Conservation (phyloP, 2,797 vertebrate genomes). For the Rhinatrema bivittatum region DNA sequence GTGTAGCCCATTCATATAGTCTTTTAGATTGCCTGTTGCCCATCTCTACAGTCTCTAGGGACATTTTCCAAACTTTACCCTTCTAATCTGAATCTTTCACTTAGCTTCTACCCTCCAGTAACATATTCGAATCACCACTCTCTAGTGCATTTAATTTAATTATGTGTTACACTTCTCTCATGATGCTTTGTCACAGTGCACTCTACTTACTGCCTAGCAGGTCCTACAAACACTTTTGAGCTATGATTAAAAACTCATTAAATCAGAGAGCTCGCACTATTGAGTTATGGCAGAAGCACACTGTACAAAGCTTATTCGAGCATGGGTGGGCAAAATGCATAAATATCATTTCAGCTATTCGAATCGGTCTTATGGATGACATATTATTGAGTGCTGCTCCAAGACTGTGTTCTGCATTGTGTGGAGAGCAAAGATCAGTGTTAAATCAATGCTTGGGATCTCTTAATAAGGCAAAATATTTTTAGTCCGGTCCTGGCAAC, state of each 20-base stretch:
- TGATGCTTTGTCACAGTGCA: too few relatives aligned
- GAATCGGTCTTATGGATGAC: background rate
- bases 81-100: too few relatives aligned
- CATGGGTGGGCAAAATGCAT: background rate
- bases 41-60: too few relatives aligned
- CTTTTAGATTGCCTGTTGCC: too few relatives aligned
- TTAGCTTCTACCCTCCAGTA: background rate
- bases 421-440: background rate
- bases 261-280: background rate
- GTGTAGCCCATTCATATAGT: too few relatives aligned
- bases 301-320: background rate
- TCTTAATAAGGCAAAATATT: background rate
- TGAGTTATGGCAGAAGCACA: background rate
- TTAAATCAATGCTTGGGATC: accelerated
- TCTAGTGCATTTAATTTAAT: background rate
- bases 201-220: background rate
- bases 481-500: background rate
- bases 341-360: background rate
- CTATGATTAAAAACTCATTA: constrained; percentile 12
- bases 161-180: background rate
- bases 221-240: constrained; percentile 7
- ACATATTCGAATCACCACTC: background rate
- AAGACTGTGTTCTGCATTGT: background rate
- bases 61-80: too few relatives aligned
- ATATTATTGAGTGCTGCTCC: background rate